Conservation (phyloP, 2,797 vertebrate species). For the Acipenser ruthenus region DNA sequence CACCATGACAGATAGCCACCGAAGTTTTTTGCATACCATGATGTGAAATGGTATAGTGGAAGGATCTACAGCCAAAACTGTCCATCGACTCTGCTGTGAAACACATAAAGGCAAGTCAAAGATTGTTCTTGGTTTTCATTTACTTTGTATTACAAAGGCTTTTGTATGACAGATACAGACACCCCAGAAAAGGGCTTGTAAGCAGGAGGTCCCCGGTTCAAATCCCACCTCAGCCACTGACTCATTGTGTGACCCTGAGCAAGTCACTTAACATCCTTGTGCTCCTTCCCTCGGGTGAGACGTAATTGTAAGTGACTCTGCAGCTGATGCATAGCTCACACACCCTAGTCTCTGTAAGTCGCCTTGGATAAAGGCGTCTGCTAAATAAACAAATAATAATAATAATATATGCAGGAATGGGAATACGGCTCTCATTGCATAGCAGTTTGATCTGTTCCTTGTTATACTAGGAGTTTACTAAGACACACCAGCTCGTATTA, state of each 20-base stretch:
- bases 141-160: conserved; percentile 17
- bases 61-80: conserved; percentile 42
- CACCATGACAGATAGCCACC: conserved; percentile 69
- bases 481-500: neutral
- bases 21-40: conserved; percentile 76
- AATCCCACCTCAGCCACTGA: no score
- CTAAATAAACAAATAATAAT: no score
- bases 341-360: no score
- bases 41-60: conserved; percentile 75
- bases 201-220: no score
- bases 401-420: neutral
- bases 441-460: neutral
- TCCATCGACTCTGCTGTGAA: conserved; percentile 68
- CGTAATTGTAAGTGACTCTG: no score
- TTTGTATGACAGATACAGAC: neutral
- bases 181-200: no score
- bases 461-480: neutral
- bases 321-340: no score
- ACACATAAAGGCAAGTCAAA: conserved; percentile 59
- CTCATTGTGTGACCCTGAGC: no score
- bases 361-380: no score
- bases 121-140: conserved; percentile 17
- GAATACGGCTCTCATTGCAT: no score
- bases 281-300: no score
- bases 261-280: no score